Evolutionary conservation across 1,140 invertebrate species (phyloP).

Genomic region (Tyrophagus putrescentiae): DNA sequence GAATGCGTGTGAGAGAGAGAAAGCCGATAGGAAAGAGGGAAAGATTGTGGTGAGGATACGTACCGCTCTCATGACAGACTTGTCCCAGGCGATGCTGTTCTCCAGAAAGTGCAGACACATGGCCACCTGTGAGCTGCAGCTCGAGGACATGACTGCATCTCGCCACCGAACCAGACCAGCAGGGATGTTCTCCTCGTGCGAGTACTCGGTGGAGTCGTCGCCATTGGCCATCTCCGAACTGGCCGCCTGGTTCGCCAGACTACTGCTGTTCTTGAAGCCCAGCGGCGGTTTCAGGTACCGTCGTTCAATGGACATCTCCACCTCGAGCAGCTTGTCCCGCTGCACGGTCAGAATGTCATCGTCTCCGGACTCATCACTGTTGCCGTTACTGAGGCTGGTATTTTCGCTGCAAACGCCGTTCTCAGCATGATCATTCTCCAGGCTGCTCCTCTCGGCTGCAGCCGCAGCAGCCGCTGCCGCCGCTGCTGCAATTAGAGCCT

Average conservation of each 20-base stretch:
- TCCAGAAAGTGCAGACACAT: constrained; percentile 79
- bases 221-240: background rate
- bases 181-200: constrained; percentile 29
- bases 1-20: constrained; percentile 12
- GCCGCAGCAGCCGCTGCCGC: background rate
- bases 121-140: constrained; percentile 61
- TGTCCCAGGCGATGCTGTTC: constrained; percentile 88
- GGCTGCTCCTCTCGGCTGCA: background rate
- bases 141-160: constrained; percentile 60
- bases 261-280: constrained; percentile 35
- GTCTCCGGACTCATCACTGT: constrained; percentile 11
- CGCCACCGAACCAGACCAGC: constrained; percentile 64
- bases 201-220: constrained; percentile 22
- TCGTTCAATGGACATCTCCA: constrained; percentile 78
- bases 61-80: constrained; percentile 97
- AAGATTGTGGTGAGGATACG: constrained; percentile 35
- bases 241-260: background rate
- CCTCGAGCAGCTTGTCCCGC: constrained; percentile 55
- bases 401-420: constrained; percentile 4
- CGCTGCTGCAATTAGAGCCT: background rate
- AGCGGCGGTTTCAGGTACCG: constrained; percentile 84
- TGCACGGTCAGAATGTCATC: constrained; percentile 51
- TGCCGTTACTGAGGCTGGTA: background rate
- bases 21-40: constrained; percentile 17
- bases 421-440: constrained; percentile 37